Evolutionary conservation across 2,888 invertebrate species (phyloP).

Genomic region (Tenthredo notha): DNA sequence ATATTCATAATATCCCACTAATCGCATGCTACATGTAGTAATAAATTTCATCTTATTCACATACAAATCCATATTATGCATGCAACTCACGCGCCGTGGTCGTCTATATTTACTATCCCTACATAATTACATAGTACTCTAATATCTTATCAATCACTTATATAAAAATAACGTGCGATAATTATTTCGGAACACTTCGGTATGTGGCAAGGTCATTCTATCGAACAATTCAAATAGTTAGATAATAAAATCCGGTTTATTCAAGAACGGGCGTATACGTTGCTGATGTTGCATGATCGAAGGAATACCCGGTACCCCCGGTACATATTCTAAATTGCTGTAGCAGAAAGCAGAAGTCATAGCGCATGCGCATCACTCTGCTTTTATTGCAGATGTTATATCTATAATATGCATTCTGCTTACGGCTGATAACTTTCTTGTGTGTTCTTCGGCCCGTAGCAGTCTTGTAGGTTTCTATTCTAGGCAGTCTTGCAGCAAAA

Average conservation of each 20-base stretch:
- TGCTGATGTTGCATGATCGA: neutral
- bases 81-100: neutral
- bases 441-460: neutral
- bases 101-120: neutral
- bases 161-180: neutral
- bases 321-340: neutral
- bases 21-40: neutral
- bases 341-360: too few species aligned
- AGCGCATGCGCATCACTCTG: too few species aligned
- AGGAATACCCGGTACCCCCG: neutral
- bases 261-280: neutral
- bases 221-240: neutral
- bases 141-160: neutral
- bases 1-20: neutral
- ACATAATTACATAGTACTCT: neutral
- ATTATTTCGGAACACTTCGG: neutral
- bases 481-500: neutral
- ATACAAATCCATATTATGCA: neutral
- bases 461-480: too few species aligned
- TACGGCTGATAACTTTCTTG: too few species aligned
- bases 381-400: too few species aligned
- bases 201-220: neutral
- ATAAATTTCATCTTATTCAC: neutral
- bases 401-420: too few species aligned
- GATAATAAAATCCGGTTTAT: neutral